Evolutionary conservation across 2,797 vertebrate genomes (phyloP).

Genomic region (Propithecus perrieri): DNA sequence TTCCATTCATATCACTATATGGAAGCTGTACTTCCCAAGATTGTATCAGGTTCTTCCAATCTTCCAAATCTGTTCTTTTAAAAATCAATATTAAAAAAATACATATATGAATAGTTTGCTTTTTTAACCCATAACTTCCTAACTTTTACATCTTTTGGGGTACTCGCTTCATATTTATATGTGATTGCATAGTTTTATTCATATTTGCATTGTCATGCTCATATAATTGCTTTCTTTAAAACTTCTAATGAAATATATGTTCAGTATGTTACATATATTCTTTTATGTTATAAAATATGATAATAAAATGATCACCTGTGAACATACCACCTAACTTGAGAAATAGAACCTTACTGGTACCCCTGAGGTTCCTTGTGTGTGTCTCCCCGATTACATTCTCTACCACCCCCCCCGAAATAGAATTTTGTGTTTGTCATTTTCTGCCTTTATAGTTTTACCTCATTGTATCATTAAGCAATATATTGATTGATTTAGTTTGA

Average conservation of each 20-base stretch:
- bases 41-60: background rate
- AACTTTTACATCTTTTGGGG: background rate
- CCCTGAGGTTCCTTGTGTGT: background rate
- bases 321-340: background rate
- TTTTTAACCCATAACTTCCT: slow-evolving; percentile 1
- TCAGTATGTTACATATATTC: background rate
- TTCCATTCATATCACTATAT: background rate
- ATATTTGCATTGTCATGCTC: background rate
- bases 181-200: background rate
- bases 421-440: slow-evolving; percentile 8
- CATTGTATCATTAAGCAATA: slow-evolving; percentile 21
- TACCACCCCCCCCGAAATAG: background rate
- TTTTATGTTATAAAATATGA: background rate
- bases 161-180: background rate
- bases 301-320: background rate
- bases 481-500: background rate
- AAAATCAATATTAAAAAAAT: background rate
- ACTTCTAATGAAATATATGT: background rate
- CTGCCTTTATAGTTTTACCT: background rate
- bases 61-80: background rate
- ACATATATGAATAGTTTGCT: background rate
- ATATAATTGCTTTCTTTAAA: background rate
- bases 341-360: background rate
- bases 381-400: background rate
- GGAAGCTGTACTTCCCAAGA: background rate